Evolutionary conservation across 1,140 invertebrate genomes (phyloP).

Genomic region (Eumaeus atala): DNA sequence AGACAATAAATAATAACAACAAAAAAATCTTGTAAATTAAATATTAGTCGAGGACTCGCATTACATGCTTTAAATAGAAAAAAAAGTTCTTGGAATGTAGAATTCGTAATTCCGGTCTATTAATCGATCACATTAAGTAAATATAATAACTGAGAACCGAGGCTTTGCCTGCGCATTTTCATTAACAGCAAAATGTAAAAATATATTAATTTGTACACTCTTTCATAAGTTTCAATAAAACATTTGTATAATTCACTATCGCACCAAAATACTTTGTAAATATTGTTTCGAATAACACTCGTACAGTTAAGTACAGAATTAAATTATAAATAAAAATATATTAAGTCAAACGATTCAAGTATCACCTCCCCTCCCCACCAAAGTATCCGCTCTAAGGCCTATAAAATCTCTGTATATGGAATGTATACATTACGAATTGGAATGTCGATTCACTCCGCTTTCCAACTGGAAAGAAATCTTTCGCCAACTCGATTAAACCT

Average conservation of each 20-base stretch:
- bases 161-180: conserved; percentile 61
- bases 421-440: conserved; percentile 50
- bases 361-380: conserved; percentile 62
- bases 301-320: conserved; percentile 56
- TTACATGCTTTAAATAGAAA: conserved; percentile 59
- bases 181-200: conserved; percentile 69
- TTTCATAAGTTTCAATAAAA: conserved; percentile 57
- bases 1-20: conserved; percentile 56
- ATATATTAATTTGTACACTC: conserved; percentile 73
- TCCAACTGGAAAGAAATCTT: conserved; percentile 9
- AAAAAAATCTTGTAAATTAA: conserved; percentile 65
- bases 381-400: conserved; percentile 43
- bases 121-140: conserved; percentile 62
- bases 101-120: conserved; percentile 68
- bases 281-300: conserved; percentile 47
- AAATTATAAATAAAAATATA: conserved; percentile 60
- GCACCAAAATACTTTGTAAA: conserved; percentile 68
- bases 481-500: conserved; percentile 17
- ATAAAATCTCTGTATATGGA: conserved; percentile 43
- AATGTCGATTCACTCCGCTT: conserved; percentile 32
- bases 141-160: conserved; percentile 56
- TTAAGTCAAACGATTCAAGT: conserved; percentile 50
- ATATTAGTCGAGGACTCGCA: conserved; percentile 72
- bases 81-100: conserved; percentile 59
- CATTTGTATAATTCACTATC: conserved; percentile 73